These are phyloP conservation scores for Andrena haemorrhoa DNA, from an alignment of 2,888 invertebrate genomes.

Conservation along the genomic window DNA sequence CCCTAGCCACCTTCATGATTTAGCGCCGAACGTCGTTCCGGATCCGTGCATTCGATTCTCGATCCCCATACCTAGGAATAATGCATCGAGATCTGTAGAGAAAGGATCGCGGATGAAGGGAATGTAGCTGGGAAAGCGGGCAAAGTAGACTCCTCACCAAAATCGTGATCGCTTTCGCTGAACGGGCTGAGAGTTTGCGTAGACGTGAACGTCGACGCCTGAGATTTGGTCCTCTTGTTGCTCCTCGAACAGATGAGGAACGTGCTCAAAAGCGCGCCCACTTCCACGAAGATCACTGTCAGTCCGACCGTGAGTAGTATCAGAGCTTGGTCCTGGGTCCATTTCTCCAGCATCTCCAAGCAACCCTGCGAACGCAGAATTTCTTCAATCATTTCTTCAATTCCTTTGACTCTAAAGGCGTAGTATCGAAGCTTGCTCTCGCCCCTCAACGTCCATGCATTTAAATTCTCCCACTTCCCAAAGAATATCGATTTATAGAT, in stretches of 20 bases:
- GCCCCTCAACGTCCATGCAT: background rate
- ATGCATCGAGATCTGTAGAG: slow-evolving; percentile 5
- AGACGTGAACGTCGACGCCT: slow-evolving; percentile 80
- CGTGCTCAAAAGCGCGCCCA: slow-evolving; percentile 90
- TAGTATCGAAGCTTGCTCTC: too few relatives aligned
- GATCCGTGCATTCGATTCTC: slow-evolving; percentile 81
- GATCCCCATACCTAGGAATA: slow-evolving; percentile 74
- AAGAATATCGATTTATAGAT: slow-evolving; percentile 6
- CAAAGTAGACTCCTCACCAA: slow-evolving; percentile 68
- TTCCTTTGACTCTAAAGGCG: too few relatives aligned
- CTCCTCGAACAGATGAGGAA: slow-evolving; percentile 90
- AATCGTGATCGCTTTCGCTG: slow-evolving; percentile 80
- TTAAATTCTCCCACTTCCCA: slow-evolving; percentile 1
- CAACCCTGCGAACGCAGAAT: slow-evolving; percentile 87
- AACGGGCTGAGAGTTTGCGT: slow-evolving; percentile 82
- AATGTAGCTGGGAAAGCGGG: background rate
- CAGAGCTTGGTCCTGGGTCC: slow-evolving; percentile 92
- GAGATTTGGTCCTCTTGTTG: slow-evolving; percentile 85
- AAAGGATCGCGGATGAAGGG: background rate
- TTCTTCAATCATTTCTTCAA: background rate
- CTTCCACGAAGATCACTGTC: slow-evolving; percentile 90
- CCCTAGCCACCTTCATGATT: slow-evolving; percentile 84
- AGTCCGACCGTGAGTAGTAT: slow-evolving; percentile 89
- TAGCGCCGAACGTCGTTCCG: slow-evolving; percentile 80
- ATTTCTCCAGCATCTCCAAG: slow-evolving; percentile 89